Conservation (phyloP, 2,113 vertebrate genomes). For the Mus pahari region DNA sequence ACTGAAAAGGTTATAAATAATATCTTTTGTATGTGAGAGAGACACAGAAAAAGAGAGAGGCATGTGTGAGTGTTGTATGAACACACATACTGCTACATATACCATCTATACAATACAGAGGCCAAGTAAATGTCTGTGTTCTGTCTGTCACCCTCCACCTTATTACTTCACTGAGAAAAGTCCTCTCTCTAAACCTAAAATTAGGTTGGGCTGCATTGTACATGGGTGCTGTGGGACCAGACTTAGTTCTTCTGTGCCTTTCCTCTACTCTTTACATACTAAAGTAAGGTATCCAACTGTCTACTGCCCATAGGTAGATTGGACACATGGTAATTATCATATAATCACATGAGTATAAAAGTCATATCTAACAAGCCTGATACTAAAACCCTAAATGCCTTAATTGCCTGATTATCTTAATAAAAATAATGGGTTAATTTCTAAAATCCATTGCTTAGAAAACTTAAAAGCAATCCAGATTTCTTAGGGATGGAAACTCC, state of each 20-base stretch:
- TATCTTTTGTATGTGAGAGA: neutral
- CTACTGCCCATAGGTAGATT: neutral
- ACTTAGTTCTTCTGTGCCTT: neutral
- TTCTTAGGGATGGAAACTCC: conserved; percentile 1
- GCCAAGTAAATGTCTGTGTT: neutral
- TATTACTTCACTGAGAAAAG: neutral
- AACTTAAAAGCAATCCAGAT: conserved; percentile 54
- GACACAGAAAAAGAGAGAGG: neutral
- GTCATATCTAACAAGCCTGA: conserved; percentile 54
- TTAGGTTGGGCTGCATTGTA: neutral
- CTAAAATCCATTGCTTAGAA: conserved; percentile 60
- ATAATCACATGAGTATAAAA: conserved; percentile 65
- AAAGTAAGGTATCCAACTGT: conserved; percentile 14
- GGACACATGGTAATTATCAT: conserved; percentile 47
- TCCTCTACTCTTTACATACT: neutral
- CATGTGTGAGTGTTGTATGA: neutral
- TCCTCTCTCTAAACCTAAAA: neutral
- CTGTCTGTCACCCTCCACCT: neutral
- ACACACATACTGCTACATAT: no score
- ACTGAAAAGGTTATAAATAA: conserved; percentile 22
- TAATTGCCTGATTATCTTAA: conserved; percentile 68
- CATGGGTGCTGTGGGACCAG: neutral
- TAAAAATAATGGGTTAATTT: conserved; percentile 60
- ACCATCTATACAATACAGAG: neutral
- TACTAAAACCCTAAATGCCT: conserved; percentile 57